These are phyloP conservation scores for Piezodorus guildinii DNA, from an alignment of 1,140 invertebrate species.

Conservation along the genomic window DNA sequence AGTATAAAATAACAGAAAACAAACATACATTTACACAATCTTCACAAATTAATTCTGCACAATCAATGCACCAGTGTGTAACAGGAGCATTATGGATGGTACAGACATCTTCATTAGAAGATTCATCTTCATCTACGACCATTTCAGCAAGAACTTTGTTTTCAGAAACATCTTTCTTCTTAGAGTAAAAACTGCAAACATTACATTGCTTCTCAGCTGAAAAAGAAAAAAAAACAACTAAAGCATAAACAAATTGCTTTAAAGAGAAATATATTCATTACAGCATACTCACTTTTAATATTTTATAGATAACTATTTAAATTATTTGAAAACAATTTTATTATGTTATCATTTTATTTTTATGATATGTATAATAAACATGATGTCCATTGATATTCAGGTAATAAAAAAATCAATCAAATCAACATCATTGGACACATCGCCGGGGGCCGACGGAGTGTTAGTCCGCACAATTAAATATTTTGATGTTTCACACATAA, in stretches of 20 bases:
- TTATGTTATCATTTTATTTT: too few species aligned
- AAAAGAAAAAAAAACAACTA: not conserved
- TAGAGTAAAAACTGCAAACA: not conserved
- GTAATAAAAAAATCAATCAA: too few species aligned
- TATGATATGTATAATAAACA: too few species aligned
- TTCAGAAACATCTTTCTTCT: not conserved
- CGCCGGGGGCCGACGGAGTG: too few species aligned
- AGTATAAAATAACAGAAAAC: not conserved
- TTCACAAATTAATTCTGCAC: not conserved
- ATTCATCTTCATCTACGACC: not conserved
- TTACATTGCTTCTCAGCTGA: not conserved
- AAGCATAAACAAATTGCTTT: not conserved
- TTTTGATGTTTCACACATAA: too few species aligned
- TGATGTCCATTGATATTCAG: too few species aligned
- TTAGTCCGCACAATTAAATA: too few species aligned
- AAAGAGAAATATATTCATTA: too few species aligned
- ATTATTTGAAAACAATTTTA: too few species aligned
- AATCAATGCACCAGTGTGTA: not conserved
- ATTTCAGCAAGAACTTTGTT: conserved; percentile 6
- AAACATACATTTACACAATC: conserved; percentile 5
- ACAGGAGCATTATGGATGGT: not conserved
- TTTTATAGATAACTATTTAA: too few species aligned
- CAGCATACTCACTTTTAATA: too few species aligned
- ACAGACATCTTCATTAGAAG: not conserved
- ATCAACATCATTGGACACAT: too few species aligned